Evolutionary conservation across 2,113 vertebrate genomes (phyloP).

Genomic region (Planiliza haematocheilus): DNA sequence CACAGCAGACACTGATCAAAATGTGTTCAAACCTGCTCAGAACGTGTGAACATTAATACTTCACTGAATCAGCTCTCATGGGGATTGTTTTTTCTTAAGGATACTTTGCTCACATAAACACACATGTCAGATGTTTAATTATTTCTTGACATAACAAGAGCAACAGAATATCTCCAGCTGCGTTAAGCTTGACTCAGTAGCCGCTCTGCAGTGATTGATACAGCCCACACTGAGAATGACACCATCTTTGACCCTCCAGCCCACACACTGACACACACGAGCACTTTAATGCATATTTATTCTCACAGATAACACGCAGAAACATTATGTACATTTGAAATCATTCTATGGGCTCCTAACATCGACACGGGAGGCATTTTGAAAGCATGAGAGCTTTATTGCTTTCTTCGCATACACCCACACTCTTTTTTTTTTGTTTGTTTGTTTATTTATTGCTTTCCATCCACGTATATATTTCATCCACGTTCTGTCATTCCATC

Average conservation of each 20-base stretch:
- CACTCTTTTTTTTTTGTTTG: background rate
- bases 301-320: background rate
- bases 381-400: background rate
- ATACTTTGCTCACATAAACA: background rate
- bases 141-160: conserved; percentile 5
- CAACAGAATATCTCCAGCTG: background rate
- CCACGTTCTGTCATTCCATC: background rate
- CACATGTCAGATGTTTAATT: background rate
- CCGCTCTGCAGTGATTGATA: conserved; percentile 23
- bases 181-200: background rate
- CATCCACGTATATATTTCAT: background rate
- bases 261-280: background rate
- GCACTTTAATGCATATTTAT: background rate
- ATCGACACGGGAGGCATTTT: background rate
- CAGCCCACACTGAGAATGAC: conserved; percentile 15
- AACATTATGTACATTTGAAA: background rate
- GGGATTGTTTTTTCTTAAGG: background rate
- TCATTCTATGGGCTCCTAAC: background rate
- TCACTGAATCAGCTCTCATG: background rate
- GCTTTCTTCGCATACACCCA: background rate
- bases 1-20: background rate
- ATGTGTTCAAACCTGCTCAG: too few relatives aligned
- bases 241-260: conserved; percentile 5
- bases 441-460: too few relatives aligned
- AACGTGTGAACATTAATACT: background rate